phyloP scores from a whole-genome alignment of 1,140 invertebrate genomes.

The Cydia strobilella region DNA sequence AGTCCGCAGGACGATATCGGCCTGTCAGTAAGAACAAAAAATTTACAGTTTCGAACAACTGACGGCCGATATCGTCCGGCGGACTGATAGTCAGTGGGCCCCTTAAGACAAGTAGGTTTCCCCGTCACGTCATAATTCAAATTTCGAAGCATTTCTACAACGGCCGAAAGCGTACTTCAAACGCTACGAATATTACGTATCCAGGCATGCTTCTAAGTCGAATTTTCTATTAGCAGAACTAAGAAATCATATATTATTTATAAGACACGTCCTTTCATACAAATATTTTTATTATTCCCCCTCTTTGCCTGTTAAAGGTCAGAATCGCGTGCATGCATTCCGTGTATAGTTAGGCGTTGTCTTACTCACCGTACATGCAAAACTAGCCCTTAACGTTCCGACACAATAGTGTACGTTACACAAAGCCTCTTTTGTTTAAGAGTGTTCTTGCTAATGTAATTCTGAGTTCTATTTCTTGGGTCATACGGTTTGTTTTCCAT shows the following conservation, averaged over 20 bases:
- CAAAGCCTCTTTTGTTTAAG: constrained; percentile 19
- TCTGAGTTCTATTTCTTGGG: neutral
- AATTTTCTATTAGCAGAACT: constrained; percentile 42
- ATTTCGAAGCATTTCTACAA: neutral
- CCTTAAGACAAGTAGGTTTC: too few relatives aligned
- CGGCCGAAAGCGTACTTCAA: neutral
- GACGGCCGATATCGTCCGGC: too few relatives aligned
- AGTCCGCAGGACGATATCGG: too few relatives aligned
- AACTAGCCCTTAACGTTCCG: neutral
- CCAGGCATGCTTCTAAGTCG: constrained; percentile 20
- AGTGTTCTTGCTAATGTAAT: neutral
- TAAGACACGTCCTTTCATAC: constrained; percentile 39
- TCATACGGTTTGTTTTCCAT: neutral
- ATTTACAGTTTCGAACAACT: too few relatives aligned
- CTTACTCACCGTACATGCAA: neutral
- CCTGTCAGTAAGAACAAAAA: too few relatives aligned
- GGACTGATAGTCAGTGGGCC: too few relatives aligned
- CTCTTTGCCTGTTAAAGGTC: constrained; percentile 28
- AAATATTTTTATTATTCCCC: constrained; percentile 45
- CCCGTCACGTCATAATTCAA: neutral
- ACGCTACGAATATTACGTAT: neutral
- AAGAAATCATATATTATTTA: constrained; percentile 40
- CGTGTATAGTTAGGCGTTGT: neutral
- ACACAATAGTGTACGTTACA: constrained; percentile 15
- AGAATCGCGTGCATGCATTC: constrained; percentile 31